These are phyloP conservation scores for Echinops telfairi DNA, from an alignment of 2,113 vertebrate species.

Conservation along the genomic window DNA sequence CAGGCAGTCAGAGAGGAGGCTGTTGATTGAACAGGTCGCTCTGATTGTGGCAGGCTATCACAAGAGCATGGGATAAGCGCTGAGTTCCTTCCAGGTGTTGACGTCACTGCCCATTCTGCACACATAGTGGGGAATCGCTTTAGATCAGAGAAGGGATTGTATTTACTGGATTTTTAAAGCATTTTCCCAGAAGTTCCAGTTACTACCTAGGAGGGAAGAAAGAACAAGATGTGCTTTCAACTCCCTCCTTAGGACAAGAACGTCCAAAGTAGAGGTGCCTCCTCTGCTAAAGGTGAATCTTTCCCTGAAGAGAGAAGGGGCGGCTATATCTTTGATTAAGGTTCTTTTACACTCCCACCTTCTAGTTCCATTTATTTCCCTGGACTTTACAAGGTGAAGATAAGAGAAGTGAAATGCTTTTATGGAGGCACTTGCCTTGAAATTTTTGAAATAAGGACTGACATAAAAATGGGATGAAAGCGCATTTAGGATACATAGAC, in stretches of 20 bases:
- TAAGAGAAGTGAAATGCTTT: constrained; percentile 49
- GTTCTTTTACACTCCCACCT: constrained; percentile 28
- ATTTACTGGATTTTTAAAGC: not conserved
- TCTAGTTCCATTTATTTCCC: not conserved
- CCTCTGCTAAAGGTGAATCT: constrained; percentile 2
- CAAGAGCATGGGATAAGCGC: not conserved
- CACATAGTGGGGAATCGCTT: not conserved
- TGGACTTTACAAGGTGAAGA: constrained; percentile 58
- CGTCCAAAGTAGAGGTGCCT: not conserved
- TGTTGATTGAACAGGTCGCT: not conserved
- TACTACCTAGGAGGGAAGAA: not conserved
- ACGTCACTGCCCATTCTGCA: not conserved
- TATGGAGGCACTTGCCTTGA: constrained; percentile 14
- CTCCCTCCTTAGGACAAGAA: not conserved
- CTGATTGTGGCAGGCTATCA: not conserved
- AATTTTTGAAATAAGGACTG: constrained; percentile 61
- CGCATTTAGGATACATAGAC: constrained; percentile 30
- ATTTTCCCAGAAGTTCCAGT: not conserved
- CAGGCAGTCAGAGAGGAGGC: not conserved
- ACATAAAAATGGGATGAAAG: constrained; percentile 68
- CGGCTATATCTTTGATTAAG: constrained; percentile 46
- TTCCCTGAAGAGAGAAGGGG: not conserved
- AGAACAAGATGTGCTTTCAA: not conserved
- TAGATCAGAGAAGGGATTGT: not conserved
- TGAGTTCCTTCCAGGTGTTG: not conserved